Percentiles rank a stretch among this genome's conserved stretches.
Evolutionary conservation across 2,113 vertebrate species (phyloP).

Genomic region (Edolisoma coerulescens): DNA sequence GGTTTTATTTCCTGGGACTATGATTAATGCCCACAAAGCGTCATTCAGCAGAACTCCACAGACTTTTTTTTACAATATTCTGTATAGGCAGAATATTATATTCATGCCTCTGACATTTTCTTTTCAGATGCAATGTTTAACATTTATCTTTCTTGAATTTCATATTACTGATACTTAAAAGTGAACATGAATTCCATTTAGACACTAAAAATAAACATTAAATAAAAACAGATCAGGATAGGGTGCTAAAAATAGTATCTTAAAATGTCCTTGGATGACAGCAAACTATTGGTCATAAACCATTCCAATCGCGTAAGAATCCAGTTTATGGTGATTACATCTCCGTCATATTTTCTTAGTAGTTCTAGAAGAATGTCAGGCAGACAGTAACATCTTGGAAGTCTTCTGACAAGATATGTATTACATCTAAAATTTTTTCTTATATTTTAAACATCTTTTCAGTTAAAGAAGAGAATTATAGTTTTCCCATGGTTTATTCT

Average conservation of each 20-base stretch:
- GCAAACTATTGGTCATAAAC: neutral
- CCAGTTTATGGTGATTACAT: neutral
- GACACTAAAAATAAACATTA: neutral
- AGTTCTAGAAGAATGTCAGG: neutral
- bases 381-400: fast-evolving
- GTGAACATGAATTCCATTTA: neutral
- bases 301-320: neutral
- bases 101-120: neutral
- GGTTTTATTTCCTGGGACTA: neutral
- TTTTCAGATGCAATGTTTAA: neutral
- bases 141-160: neutral
- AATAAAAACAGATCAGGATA: neutral
- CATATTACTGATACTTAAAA: conserved; percentile 3
- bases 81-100: neutral
- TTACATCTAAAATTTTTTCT: neutral
- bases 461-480: neutral
- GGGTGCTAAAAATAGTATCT: neutral
- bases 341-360: neutral
- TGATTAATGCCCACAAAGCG: neutral
- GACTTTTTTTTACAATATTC: neutral
- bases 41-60: neutral
- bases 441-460: neutral
- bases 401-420: neutral
- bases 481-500: neutral
- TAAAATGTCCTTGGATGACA: neutral